Conservation (phyloP, 2,113 vertebrate species). For the Indicator maculatus region DNA sequence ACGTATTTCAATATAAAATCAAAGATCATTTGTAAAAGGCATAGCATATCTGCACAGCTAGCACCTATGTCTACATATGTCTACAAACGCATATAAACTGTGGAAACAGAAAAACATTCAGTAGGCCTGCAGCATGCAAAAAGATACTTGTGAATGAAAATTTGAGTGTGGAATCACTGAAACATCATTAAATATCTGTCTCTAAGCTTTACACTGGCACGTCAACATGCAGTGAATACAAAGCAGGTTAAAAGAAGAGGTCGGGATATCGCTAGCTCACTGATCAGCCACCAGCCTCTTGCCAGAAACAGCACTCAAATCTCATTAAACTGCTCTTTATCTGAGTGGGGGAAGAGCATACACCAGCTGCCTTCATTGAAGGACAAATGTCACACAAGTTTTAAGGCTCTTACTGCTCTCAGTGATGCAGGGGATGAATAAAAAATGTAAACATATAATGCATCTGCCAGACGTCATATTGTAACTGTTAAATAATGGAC, state of each 20-base stretch:
- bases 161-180: not conserved
- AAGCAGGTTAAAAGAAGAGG: constrained; percentile 4
- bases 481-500: not conserved
- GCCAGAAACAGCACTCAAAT: constrained; percentile 47
- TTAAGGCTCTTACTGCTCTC: not conserved
- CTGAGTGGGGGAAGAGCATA: not conserved
- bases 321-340: constrained; percentile 55
- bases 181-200: not conserved
- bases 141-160: not conserved
- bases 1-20: not conserved
- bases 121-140: not conserved
- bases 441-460: not conserved
- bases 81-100: not conserved
- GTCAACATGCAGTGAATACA: constrained; percentile 27
- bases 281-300: constrained; percentile 48
- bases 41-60: not conserved
- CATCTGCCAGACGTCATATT: not conserved
- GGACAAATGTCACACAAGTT: not conserved
- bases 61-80: not conserved
- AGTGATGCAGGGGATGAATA: not conserved
- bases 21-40: not conserved
- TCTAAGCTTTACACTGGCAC: not conserved
- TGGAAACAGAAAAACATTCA: not conserved
- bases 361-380: not conserved
- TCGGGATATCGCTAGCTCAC: not conserved